phyloP scores from a whole-genome alignment of 2,888 invertebrate species.

The Myathropa florea region DNA sequence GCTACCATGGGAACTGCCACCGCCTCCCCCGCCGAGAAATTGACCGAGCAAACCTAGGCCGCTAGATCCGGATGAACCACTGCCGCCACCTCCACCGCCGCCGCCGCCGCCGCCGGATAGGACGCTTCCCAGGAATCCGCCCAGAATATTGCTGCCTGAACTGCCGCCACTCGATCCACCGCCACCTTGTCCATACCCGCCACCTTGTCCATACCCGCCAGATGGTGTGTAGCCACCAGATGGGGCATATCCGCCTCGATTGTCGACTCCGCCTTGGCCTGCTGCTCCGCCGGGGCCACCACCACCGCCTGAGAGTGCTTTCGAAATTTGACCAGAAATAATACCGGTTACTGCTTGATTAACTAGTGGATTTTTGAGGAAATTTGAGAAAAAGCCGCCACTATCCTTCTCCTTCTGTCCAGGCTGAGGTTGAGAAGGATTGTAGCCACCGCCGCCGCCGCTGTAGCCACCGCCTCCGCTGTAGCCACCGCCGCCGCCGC shows the following conservation, averaged over 20 bases:
- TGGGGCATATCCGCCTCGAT: conserved; percentile 75
- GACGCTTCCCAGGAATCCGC: conserved; percentile 73
- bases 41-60: conserved; percentile 72
- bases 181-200: conserved; percentile 73
- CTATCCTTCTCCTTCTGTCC: conserved; percentile 78
- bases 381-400: conserved; percentile 78
- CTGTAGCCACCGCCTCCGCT: conserved; percentile 70
- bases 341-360: conserved; percentile 79
- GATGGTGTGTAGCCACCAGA: conserved; percentile 74
- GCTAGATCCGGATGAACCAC: conserved; percentile 69
- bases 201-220: conserved; percentile 70
- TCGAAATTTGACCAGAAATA: conserved; percentile 79
- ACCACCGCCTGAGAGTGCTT: conserved; percentile 78
- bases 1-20: conserved; percentile 49
- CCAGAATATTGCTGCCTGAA: conserved; percentile 73
- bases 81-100: conserved; percentile 66
- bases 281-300: conserved; percentile 53
- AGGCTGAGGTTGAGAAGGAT: conserved; percentile 71
- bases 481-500: conserved; percentile 63
- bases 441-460: conserved; percentile 72
- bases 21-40: conserved; percentile 70
- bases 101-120: conserved; percentile 74
- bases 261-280: conserved; percentile 69
- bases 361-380: conserved; percentile 79
- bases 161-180: conserved; percentile 59